Base-by-base conservation (phyloP, 2,888 invertebrate genomes). In the Muschampia plurimacula region DNA sequence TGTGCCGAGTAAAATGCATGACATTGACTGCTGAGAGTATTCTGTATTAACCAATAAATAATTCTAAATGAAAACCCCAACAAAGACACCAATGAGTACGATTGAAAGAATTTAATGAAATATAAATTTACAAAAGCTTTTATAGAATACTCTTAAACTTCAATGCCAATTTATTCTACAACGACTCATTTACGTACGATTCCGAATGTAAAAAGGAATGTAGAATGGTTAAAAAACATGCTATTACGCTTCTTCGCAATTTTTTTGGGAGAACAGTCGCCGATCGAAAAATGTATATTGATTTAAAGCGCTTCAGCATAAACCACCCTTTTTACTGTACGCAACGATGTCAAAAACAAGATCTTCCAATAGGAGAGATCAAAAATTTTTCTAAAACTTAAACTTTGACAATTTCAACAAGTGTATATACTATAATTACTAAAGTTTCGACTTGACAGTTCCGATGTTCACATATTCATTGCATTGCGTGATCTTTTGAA, bases 151-250 rank as follows among this genome's bases (percentile, higher is more conserved):
- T 46, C 46, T 46, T 46, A 46, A 13, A 13, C 49, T 49, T 4
- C 49, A 13, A 49, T 49, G 13, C 9, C 12, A 46, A 49, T n/a
- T 6, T 49, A n/a, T n/a, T n/a, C 13, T 2, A n/a, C n/a, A n/a
- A 49, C n/a, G 49, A n/a, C 13, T 49, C 49, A n/a, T 49, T 49
- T n/a, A n/a, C 49, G n/a, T 49, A 49, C 49, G 49, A 41, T 41
- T 41, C 41, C 10, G 41, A 9, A 41, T 41, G 10, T 10, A 10
- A 41, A 41, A 10, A 10, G 10, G 41, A 41, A 41, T 41, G 10
- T 49, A n/a, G 49, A 49, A 10, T 49, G 49, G 49, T 49, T 49
- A 49, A 49, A 49, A 49, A 49, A 49, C 49, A 49, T n/a, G 49
- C 49, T n/a, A 13, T n/a, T 49, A 49, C 49, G n/a, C 49, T 49